Evolutionary conservation across 1,140 invertebrate genomes (phyloP).

Genomic region (Calliphora vicina): DNA sequence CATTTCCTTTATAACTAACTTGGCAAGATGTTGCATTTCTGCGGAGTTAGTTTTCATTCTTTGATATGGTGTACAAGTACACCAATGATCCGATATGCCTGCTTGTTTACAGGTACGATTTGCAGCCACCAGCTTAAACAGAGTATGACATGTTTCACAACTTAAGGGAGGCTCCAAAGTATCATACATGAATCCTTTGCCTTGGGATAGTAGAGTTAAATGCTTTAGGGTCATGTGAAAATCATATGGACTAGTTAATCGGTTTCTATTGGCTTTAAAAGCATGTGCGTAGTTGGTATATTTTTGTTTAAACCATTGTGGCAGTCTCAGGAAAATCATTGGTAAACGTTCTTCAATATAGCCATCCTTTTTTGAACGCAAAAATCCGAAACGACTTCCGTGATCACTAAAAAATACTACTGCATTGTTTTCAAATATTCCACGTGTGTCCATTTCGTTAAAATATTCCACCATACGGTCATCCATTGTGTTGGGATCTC

Average conservation of each 20-base stretch:
- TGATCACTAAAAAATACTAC: conserved; percentile 90
- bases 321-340: conserved; percentile 78
- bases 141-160: conserved; percentile 71
- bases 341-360: conserved; percentile 88
- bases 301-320: conserved; percentile 72
- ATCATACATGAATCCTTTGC: not conserved
- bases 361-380: conserved; percentile 71
- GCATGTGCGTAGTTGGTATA: conserved; percentile 72
- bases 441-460: conserved; percentile 65
- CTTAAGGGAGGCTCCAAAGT: conserved; percentile 36
- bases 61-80: conserved; percentile 70
- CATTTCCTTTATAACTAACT: not conserved
- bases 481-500: conserved; percentile 73
- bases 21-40: not conserved
- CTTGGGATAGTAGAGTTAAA: conserved; percentile 38
- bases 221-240: conserved; percentile 69
- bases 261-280: conserved; percentile 72
- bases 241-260: conserved; percentile 83
- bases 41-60: not conserved
- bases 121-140: conserved; percentile 70
- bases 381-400: conserved; percentile 83
- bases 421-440: conserved; percentile 70
- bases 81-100: conserved; percentile 76
- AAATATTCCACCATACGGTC: conserved; percentile 67
- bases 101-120: conserved; percentile 74